Conservation (phyloP, 1,140 invertebrate species). For the Cheumatopsyche charites region DNA sequence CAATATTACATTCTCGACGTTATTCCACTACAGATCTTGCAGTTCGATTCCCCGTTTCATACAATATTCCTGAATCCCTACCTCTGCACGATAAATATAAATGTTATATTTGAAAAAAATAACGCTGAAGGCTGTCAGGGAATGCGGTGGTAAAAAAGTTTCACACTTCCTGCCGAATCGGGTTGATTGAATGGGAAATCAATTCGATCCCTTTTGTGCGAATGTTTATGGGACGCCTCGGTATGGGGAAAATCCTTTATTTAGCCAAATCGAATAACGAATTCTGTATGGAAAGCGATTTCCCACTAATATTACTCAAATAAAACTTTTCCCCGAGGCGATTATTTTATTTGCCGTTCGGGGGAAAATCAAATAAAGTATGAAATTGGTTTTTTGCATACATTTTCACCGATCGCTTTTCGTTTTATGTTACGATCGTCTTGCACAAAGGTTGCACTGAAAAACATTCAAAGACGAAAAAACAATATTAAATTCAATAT, state of each 20-base stretch:
- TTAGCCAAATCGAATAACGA: conserved; percentile 26
- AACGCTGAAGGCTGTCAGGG: no score
- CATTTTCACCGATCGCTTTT: conserved; percentile 10
- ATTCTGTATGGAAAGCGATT: conserved; percentile 31
- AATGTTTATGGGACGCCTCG: conserved; percentile 9
- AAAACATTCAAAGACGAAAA: no score
- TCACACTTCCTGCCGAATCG: conserved; percentile 11
- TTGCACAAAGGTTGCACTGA: no score
- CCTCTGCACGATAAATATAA: no score
- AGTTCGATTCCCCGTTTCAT: no score
- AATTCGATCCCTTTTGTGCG: conserved; percentile 19
- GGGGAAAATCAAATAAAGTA: conserved; percentile 32
- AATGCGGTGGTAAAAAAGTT: not conserved
- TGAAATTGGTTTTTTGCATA: conserved; percentile 25
- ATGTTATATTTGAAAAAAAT: no score
- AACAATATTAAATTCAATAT: no score
- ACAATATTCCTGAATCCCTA: no score
- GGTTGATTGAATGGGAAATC: conserved; percentile 24
- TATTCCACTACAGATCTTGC: no score
- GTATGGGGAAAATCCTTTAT: conserved; percentile 2
- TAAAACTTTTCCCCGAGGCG: conserved; percentile 28
- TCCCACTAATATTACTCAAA: conserved; percentile 32
- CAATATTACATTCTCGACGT: no score
- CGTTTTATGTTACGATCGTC: no score
- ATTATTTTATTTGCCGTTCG: conserved; percentile 27